phyloP scores from a whole-genome alignment of 1,140 invertebrate species.

The Anoplolepis gracilipes region DNA sequence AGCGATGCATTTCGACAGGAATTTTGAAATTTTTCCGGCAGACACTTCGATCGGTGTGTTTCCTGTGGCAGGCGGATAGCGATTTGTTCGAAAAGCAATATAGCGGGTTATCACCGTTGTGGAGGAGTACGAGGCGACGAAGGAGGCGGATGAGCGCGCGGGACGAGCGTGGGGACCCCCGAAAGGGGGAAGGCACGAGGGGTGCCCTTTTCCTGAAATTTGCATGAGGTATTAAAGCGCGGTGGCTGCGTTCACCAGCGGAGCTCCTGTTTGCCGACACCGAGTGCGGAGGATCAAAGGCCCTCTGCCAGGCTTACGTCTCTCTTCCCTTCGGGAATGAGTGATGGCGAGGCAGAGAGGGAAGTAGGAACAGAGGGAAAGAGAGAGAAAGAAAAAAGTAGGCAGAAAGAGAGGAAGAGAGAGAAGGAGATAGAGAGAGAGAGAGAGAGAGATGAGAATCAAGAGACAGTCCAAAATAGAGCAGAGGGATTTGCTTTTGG shows the following conservation, averaged over 20 bases:
- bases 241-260: constrained; percentile 82
- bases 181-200: constrained; percentile 60
- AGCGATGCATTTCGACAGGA: constrained; percentile 48
- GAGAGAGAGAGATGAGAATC: constrained; percentile 29
- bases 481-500: constrained; percentile 47
- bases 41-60: constrained; percentile 65
- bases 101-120: constrained; percentile 78
- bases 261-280: constrained; percentile 85
- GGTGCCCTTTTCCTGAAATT: constrained; percentile 84
- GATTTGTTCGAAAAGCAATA: constrained; percentile 86
- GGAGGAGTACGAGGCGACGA: constrained; percentile 73
- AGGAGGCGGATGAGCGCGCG: constrained; percentile 66
- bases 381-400: neutral
- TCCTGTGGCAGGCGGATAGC: constrained; percentile 81
- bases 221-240: constrained; percentile 86
- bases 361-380: constrained; percentile 13
- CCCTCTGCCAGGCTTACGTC: constrained; percentile 74
- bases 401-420: neutral
- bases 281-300: constrained; percentile 85
- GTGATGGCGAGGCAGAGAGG: constrained; percentile 55
- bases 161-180: constrained; percentile 61
- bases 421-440: constrained; percentile 1
- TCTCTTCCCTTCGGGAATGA: constrained; percentile 59
- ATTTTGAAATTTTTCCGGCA: constrained; percentile 69
- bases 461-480: constrained; percentile 47